Evolutionary conservation across 2,113 vertebrate genomes (phyloP), one percentile per base, ranked within the genome.

Genomic region (Onychostoma macrolepis): DNA sequence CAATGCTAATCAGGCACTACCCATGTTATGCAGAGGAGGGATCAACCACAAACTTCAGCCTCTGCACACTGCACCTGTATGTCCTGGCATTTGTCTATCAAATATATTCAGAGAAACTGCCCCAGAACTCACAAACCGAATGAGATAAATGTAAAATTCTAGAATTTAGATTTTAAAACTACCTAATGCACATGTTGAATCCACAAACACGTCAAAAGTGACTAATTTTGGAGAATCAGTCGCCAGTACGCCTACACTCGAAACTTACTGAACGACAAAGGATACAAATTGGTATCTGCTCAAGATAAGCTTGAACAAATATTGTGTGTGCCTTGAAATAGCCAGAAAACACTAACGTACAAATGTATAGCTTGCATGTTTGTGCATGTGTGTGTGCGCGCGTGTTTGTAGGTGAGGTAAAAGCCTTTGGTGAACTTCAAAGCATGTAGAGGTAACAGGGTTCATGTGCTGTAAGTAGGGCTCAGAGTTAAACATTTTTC

Each of bases 371-470:
- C 48, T 36, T 38, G 71, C 45, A 76, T 24, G 48, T 72, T 71
- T 82, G 78, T 82, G 67, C 38, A 41, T 58, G 71, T 85, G 83
- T 50, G 83, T 75, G 83, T 85, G 83, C 75, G 63, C 58, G 78
- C 26, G 80, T 80, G 28, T 69, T 75, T 85, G 6, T 65, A 53
- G 71, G 45, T 36, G 30, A 65, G 67, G 33, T 74, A 13, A 86
- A 91, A 92, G 87, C 84, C 87, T 80, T 88, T 89, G 71, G 45
- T 81, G 85, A 83, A 91, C 90, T 89, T 93, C 89, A 94, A 93
- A 93, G 86, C 65, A 87, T 81, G 17, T 77, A 78, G 45, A 88
- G 56, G 86, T 89, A 80, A 85, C 83, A 79, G 81, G 78, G 84
- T 65, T 91, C 83, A 90, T 85, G 63, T 83, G 78, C 69, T 67